Evolutionary conservation across 2,888 invertebrate genomes (phyloP).

Genomic region (Yponomeuta malinellus): DNA sequence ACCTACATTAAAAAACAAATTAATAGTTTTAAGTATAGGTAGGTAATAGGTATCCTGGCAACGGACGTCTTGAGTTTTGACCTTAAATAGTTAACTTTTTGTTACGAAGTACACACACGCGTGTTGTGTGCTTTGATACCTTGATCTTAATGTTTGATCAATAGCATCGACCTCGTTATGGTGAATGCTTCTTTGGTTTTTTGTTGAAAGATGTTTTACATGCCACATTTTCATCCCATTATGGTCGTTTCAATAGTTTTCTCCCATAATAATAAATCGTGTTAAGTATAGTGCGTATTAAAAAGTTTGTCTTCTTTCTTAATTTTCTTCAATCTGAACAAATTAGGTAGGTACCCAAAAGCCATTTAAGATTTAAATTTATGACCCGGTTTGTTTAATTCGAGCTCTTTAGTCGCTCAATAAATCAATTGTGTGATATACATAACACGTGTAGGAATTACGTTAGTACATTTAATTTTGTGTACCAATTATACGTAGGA

Average conservation of each 20-base stretch:
- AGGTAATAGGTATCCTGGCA: constrained; percentile 23
- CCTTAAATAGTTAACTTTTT: background rate
- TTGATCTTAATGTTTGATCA: constrained; percentile 27
- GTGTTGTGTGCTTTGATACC: constrained; percentile 28
- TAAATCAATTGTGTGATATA: background rate
- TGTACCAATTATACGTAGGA: no score
- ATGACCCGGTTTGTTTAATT: no score
- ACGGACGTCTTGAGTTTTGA: background rate
- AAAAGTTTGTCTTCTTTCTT: background rate
- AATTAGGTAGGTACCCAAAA: no score
- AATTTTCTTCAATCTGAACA: background rate
- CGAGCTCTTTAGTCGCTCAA: no score
- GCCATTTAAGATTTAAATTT: no score
- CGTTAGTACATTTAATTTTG: background rate
- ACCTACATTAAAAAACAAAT: no score
- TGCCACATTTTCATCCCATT: background rate
- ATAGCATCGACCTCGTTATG: constrained; percentile 1
- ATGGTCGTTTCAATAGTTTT: background rate
- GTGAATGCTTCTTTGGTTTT: background rate
- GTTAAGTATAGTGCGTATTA: no score
- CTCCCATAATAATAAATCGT: background rate
- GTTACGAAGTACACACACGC: constrained; percentile 14
- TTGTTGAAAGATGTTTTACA: background rate
- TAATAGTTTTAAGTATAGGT: constrained; percentile 19
- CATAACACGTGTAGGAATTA: background rate